Percentiles rank a stretch among this genome's conserved stretches.
Conservation (phyloP, 2,888 invertebrate genomes). For the Caenorhabditis angaria region DNA sequence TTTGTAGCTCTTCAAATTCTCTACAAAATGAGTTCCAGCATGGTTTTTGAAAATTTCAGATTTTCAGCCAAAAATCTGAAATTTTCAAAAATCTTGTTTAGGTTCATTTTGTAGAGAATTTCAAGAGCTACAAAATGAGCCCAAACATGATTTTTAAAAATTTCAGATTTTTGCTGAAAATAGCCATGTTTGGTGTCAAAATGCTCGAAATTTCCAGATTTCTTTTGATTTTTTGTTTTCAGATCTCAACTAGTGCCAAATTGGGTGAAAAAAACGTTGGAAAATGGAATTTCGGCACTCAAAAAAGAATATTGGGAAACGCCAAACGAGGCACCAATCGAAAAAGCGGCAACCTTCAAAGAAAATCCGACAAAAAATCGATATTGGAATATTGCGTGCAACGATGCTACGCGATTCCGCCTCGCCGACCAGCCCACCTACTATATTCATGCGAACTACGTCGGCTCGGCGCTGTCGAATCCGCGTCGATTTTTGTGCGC, state of each 20-base stretch:
- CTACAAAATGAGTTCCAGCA: neutral
- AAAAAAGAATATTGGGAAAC: slow-evolving; percentile 8
- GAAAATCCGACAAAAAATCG: slow-evolving; percentile 6
- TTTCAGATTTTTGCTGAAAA: neutral
- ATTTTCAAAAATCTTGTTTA: too few relatives aligned
- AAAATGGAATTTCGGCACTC: neutral
- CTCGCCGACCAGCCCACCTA: neutral
- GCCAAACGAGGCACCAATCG: neutral
- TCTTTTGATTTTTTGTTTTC: too few relatives aligned
- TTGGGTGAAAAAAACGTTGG: slow-evolving; percentile 1
- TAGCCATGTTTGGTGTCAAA: neutral
- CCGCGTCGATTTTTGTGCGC: slow-evolving; percentile 7
- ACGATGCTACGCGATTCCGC: neutral
- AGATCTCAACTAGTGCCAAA: neutral
- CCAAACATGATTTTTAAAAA: too few relatives aligned
- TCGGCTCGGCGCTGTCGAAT: neutral
- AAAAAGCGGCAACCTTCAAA: neutral
- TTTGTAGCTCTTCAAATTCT: neutral
- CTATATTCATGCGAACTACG: slow-evolving; percentile 10
- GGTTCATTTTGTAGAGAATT: too few relatives aligned
- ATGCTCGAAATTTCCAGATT: neutral
- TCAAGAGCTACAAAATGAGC: too few relatives aligned
- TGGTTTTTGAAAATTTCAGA: neutral
- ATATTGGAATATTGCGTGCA: slow-evolving; percentile 5
- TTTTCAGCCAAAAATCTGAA: too few relatives aligned